Evolutionary conservation across 2,113 vertebrate species (phyloP), one percentile per base, ranked within the genome.

Genomic region (Carlito syrichta): DNA sequence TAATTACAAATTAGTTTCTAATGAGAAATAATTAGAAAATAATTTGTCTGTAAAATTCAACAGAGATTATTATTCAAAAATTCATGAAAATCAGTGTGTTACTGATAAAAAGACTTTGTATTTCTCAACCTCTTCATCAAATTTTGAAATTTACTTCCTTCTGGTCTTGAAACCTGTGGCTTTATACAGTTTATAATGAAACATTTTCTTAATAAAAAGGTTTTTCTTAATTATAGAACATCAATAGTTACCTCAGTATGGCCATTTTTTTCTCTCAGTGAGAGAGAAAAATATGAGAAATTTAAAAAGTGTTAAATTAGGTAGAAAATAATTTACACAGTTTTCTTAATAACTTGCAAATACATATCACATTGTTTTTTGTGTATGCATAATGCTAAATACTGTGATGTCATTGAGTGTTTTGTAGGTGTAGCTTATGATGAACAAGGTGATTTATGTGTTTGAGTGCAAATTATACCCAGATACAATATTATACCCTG

Each of bases 131-230:
- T 56, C n/a, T 78, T 43, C 23, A 94, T 6, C 78, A 89, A 96
- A 92, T 20, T 93, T 90, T 32, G 52, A 23, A 1, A 27, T 81
- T 90, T 96, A 73, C 30, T 63, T 88, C 22, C 22, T 79, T 66
- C n/a, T 94, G 22, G 3, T 95, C 27, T 88, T 95, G 62, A 79
- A 71, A 40, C 58, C 7, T 85, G 58, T 91, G 27, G 8, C 68
- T 95, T 91, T 94, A 56, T 68, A 5, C 17, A 86, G 20, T 89
- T 84, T 92, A 90, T 89, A 23, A 84, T 81, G 16, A 97, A 86
- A 50, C 0, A 79, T 52, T 94, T 94, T 71, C 58, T 62, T 54
- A 91, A 85, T 58, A 54, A 69, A 89, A 93, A 94, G 9, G 6
- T 92, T 66, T 81, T 8, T 16, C 23, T 94, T 92, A 87, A 62